Evolutionary conservation across 2,113 vertebrate species (phyloP), one percentile per base, ranked within the genome.

Genomic region (Tetrax tetrax): DNA sequence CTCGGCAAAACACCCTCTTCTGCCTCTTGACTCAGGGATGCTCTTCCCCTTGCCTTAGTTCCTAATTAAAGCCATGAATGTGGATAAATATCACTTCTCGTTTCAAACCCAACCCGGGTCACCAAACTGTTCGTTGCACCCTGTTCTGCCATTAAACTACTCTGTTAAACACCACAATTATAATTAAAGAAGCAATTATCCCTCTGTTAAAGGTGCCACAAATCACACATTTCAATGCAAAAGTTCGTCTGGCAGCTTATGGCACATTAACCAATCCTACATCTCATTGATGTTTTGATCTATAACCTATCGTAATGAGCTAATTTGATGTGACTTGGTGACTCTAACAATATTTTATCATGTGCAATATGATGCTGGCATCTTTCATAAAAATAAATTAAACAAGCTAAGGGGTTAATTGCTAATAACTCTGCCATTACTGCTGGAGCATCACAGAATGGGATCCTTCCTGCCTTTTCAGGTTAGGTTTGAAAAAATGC

Each of bases 131-230:
- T 92, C 9, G 12, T 28, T 95, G 89, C 89, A 79, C 75, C 28
- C 87, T 96, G 65, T 87, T 96, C 83, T 94, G 82, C 95, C 97
- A 96, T 98, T 98, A 97, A 97, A 96, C 60, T 95, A 90, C 87
- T 95, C 65, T 57, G 83, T 95, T 85, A 94, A 97, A 96, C 76
- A 95, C 93, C 95, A 96, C 93, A 84, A 90, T 97, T 97, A 96
- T 95, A 97, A 98, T 97, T 98, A 98, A 96, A 89, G 82, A 87
- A 93, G 91, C 90, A 97, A 98, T 98, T 97, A 97, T 89, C 53
- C 71, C 92, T 91, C 89, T 91, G 90, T 97, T 98, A 97, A 95
- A 97, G 95, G 91, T 65, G 45, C 84, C 12, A 68, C 72, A 96
- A 97, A 97, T 97, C 95, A 96, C 41, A 95, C 68, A 89, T 97